Evolutionary conservation across 2,113 vertebrate genomes (phyloP), one percentile per base, ranked within the genome.

Genomic region (Prionailurus bengalensis): DNA sequence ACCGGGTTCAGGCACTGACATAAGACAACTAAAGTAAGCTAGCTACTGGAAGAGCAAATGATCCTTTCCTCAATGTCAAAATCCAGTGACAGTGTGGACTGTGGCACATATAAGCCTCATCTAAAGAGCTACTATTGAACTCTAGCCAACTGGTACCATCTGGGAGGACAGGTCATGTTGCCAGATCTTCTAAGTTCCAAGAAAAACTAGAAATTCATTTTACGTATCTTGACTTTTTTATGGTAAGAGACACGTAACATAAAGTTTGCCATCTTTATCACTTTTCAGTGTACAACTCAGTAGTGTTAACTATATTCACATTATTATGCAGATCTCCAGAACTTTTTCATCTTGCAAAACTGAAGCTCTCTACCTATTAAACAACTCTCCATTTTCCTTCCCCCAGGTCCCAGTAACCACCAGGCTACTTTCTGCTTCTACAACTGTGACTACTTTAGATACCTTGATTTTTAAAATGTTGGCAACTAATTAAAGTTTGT

Each of bases 181-280:
- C 39, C 61, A 91, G 80, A 85, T 70, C 31, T 66, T 78, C 76
- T 27, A 82, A 63, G 42, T 95, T 91, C 85, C 71, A 89, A 86
- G 21, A 93, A 91, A 97, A 73, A 33, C 33, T 66, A 39, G 48
- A 97, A 93, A 82, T 89, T 79, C 58, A 33, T 76, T 94, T 82
- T 70, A 55, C 68, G 23, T 51, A 27, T 29, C 68, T 66, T 58
- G 61, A 33, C 31, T 65, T 94, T 90, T 91, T 74, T 78, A 17
- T 82, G 86, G 23, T 87, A 65, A 95, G 80, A 89, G 65, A 83
- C 71, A 65, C 3, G 19, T 19, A 97, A 78, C 14, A 86, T 42
- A 80, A 92, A 91, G 45, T 66, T 53, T 63, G 85, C 13, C 74
- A 85, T 65, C 42, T 78, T 94, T 36, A 48, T 15, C 81, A 76